Percentiles rank a stretch among this genome's conserved stretches.
Evolutionary conservation across 64 coral and sea anemone species (phyloP).

Genomic region (Stichodactyla mertensii): DNA sequence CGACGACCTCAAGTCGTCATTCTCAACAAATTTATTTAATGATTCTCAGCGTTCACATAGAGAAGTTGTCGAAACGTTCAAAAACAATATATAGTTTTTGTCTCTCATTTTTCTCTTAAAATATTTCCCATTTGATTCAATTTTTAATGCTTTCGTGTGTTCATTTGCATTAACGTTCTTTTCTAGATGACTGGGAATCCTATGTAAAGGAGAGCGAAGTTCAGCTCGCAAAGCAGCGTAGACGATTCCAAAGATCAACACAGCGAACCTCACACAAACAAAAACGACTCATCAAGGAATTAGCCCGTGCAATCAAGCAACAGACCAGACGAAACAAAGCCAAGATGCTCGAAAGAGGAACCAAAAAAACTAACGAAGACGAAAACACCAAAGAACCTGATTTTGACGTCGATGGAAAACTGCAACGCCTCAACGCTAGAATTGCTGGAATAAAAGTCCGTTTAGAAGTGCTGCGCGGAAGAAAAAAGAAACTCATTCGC

Average conservation of each 20-base stretch:
- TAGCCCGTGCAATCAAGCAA: conserved; percentile 28
- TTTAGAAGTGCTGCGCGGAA: conserved; percentile 50
- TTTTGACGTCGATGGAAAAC: conserved; percentile 34
- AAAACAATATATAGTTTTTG: too few relatives aligned
- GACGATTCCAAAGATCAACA: not conserved
- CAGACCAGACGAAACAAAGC: conserved; percentile 26
- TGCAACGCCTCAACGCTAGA: conserved; percentile 61
- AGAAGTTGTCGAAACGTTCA: too few relatives aligned
- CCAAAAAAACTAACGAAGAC: not conserved
- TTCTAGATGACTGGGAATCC: not conserved
- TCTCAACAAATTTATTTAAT: too few relatives aligned
- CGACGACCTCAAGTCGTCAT: too few relatives aligned
- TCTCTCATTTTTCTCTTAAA: too few relatives aligned
- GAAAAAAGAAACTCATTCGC: conserved; percentile 59
- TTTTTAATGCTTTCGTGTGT: not conserved
- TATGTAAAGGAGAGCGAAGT: not conserved
- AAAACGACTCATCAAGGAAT: conserved; percentile 17
- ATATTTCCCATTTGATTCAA: too few relatives aligned
- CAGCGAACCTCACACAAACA: not conserved
- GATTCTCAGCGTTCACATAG: too few relatives aligned
- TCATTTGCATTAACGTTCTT: not conserved
- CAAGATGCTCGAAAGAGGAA: conserved; percentile 13
- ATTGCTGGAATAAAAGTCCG: conserved; percentile 54
- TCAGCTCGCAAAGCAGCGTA: not conserved
- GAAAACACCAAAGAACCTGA: not conserved